Percentiles rank a stretch among this genome's conserved stretches.
Conservation (phyloP, 2,113 vertebrate genomes). For the Picathartes gymnocephalus region DNA sequence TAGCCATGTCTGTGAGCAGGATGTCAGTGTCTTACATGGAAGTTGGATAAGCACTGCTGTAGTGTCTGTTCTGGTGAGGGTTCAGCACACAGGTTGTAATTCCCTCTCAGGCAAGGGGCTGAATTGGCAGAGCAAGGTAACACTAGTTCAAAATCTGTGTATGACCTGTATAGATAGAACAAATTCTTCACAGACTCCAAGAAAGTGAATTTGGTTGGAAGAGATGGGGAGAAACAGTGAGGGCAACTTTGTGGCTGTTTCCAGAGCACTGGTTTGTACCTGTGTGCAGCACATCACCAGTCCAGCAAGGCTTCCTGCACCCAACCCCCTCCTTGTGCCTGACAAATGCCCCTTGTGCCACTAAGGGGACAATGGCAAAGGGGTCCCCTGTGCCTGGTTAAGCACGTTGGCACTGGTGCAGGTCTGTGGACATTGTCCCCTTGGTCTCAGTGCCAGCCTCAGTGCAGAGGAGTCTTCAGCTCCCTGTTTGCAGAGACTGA, state of each 20-base stretch:
- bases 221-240: fast-evolving
- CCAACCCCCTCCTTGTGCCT: background rate
- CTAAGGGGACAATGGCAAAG: background rate
- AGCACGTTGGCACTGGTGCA: fast-evolving
- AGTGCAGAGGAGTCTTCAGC: background rate
- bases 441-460: background rate
- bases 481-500: background rate
- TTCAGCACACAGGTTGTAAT: background rate
- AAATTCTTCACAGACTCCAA: background rate
- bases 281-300: background rate
- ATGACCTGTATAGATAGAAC: background rate
- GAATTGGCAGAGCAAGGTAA: background rate
- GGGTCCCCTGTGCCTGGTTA: background rate
- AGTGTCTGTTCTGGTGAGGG: background rate
- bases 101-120: background rate
- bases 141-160: background rate
- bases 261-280: background rate
- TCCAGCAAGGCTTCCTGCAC: fast-evolving
- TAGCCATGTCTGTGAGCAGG: background rate
- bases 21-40: background rate
- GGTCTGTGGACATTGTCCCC: background rate
- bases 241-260: background rate
- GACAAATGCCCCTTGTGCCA: background rate
- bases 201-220: background rate
- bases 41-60: background rate